phyloP scores from a whole-genome alignment of 2,888 invertebrate species.

The Hypercompe scribonia region DNA sequence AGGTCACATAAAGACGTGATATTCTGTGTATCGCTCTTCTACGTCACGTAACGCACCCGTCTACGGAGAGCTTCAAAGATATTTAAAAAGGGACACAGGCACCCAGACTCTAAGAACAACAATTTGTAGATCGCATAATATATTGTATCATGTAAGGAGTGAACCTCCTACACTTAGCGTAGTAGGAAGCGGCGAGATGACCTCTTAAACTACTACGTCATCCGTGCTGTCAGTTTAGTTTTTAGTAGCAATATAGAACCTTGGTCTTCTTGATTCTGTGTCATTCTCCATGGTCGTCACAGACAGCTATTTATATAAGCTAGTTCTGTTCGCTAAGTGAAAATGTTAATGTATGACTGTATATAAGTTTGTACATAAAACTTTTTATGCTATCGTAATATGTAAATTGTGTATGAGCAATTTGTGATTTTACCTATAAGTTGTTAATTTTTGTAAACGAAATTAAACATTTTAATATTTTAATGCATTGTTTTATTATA shows the following conservation, averaged over 20 bases:
- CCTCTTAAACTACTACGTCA: not conserved
- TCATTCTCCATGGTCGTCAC: not conserved
- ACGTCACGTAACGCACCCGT: no score
- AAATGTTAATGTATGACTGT: slow-evolving; percentile 20
- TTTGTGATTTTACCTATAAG: slow-evolving; percentile 63
- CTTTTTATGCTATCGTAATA: slow-evolving; percentile 44
- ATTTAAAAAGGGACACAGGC: no score
- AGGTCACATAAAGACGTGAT: no score
- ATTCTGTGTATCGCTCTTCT: no score
- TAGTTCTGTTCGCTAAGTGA: slow-evolving; percentile 7
- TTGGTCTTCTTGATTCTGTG: not conserved
- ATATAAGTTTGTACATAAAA: slow-evolving; percentile 48
- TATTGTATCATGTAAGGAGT: not conserved
- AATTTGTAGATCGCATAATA: not conserved
- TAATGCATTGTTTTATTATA: slow-evolving; percentile 21
- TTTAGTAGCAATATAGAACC: not conserved
- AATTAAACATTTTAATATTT: slow-evolving; percentile 61
- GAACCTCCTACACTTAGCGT: not conserved
- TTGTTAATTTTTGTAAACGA: slow-evolving; percentile 65
- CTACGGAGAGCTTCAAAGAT: no score
- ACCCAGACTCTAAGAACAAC: not conserved
- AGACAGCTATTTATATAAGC: not conserved
- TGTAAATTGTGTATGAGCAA: slow-evolving; percentile 50
- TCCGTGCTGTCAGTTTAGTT: not conserved
- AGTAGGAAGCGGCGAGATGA: not conserved